Base-by-base conservation (phyloP, 2,113 vertebrate species). In the Apteryx mantelli region DNA sequence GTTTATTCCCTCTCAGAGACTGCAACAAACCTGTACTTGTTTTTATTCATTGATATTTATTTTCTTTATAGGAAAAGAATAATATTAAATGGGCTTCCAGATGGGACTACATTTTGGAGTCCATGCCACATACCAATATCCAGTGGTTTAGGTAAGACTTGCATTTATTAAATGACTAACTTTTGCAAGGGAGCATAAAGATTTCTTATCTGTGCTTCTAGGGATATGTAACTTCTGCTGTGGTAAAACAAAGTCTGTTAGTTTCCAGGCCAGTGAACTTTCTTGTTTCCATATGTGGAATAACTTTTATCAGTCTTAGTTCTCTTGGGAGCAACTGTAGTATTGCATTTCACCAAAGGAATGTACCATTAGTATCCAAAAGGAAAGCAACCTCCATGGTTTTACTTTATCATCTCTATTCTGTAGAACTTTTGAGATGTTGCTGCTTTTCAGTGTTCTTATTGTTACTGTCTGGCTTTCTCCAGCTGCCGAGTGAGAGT, bases 71-170 rank as follows among this genome's bases (percentile, higher is more conserved):
- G 99, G 91, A 98, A 96, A 98, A 99, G 93, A 98, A 98, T 94
- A 50, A 66, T 25, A 99, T 99, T 89, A 99, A 99, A 78, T 99
- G 98, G 99, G 98, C 98, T 40, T 99, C 99, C 66, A 98, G 99
- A 28, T 99, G 99, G 98, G 99, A 99, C 96, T 99, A 99, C 96
- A 99, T 99, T 97, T 97, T 99, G 94, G 98, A 99, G 65, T 99
- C 98, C 16, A 98, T 99, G 98, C 98, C 98, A 25, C 98, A 99
- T 95, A 99, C 98, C 42, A 99, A 99, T 93, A 99, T 99, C 94
- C 98, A 99, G 96, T 99, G 99, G 98, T 99, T 99, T 95, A 99
- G 99, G 99, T 99, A 97, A 98, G 97, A 71, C 63, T 52, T 78
- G 53, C 10, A 7, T 71, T 87, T 66, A 61, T 84, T 74, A 65